Base-by-base conservation (phyloP, 2,888 invertebrate genomes). In the Merodon equestris region DNA sequence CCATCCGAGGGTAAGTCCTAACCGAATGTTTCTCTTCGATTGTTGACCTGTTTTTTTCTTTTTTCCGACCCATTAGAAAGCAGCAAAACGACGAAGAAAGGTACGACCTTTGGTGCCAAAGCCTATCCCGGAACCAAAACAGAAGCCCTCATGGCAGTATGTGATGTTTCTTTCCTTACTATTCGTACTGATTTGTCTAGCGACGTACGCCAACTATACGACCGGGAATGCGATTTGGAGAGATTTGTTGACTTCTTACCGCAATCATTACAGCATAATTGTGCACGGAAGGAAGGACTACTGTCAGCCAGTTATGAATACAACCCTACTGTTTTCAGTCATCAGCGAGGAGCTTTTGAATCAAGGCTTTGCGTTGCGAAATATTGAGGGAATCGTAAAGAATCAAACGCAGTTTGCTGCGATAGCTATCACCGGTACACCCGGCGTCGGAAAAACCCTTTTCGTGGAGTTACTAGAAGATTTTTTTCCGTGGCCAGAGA, bases 361-460 rank as follows among this genome's bases (percentile, higher is more conserved):
- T 0, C 79, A 83, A 50, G 42, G 75, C 4, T 9, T 38, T 4
- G 84, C 86, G 0, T 34, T 88, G 1, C 36, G 72, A 3, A 66
- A 81, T n/a, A 82, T 88, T 12, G 85, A 87, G 38, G 13, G 67
- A 0, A 81, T 83, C 0, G 38, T 88, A 34, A 48, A 75, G 18
- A 85, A 83, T 50, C 70, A 83, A 2, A 84, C 82, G 34, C 66
- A 68, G 10, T 82, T 83, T 17, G 83, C 85, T 40, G 72, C 84
- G 0, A 83, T 88, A 36, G 87, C 84, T 0, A 7, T 88, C 14
- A 83, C 85, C 1, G 88, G 88, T 0, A 75, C 85, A 12, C 83
- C 85, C 0, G 87, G 87, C 5, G 83, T 88, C 1, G 88, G 88
- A 1, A 89, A 89, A 77, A 86, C 84, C 9, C 72, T 85, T 13